These are phyloP conservation scores for Aramus guarauna DNA, from an alignment of 2,113 vertebrate species.

Conservation along the genomic window DNA sequence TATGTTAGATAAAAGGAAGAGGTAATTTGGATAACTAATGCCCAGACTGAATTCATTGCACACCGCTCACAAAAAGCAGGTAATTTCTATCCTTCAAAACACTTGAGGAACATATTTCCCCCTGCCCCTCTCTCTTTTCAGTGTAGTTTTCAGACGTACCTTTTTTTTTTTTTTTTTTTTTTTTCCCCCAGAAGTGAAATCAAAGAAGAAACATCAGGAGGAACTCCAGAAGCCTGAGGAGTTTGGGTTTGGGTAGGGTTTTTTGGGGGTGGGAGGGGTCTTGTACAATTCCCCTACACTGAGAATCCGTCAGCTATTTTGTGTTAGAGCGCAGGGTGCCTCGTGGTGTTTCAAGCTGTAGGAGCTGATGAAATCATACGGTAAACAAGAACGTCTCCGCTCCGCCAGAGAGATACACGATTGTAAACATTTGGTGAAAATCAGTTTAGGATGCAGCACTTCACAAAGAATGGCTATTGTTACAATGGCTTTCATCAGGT, in stretches of 20 bases:
- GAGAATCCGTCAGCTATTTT: neutral
- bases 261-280: no score
- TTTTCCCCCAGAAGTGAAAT: neutral
- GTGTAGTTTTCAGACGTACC: neutral
- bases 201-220: neutral
- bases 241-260: neutral
- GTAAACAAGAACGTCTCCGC: neutral
- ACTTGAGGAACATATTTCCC: slow-evolving; percentile 40
- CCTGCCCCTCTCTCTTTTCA: neutral
- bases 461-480: neutral
- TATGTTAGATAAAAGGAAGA: slow-evolving; percentile 59
- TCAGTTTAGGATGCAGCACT: neutral
- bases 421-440: neutral
- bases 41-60: slow-evolving; percentile 28
- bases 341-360: neutral
- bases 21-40: slow-evolving; percentile 67
- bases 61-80: slow-evolving; percentile 35
- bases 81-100: slow-evolving; percentile 58
- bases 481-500: neutral
- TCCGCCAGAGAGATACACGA: neutral
- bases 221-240: neutral
- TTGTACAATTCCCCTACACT: neutral
- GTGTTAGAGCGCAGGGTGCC: neutral
- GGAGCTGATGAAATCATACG: neutral
- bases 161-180: neutral